Percentiles rank a stretch among this genome's conserved stretches.
These are phyloP conservation scores for Pseudois nayaur DNA, from an alignment of 2,113 vertebrate species.

Conservation along the genomic window DNA sequence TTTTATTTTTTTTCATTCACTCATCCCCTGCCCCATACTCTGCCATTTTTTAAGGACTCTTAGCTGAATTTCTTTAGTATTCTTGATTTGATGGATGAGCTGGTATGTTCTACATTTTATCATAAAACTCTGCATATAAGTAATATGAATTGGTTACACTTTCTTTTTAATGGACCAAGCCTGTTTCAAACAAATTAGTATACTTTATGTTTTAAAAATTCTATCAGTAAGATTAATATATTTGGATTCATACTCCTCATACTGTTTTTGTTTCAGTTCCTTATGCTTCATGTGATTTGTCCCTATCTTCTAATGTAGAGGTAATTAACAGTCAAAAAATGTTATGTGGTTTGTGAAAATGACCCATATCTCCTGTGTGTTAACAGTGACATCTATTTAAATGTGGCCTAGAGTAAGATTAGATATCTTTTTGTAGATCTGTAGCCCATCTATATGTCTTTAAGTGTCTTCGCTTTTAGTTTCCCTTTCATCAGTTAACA, in stretches of 20 bases:
- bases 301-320: slow-evolving; percentile 29
- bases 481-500: not conserved
- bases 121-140: not conserved
- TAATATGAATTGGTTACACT: slow-evolving; percentile 26
- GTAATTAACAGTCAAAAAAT: not conserved
- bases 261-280: not conserved
- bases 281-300: not conserved
- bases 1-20: slow-evolving; percentile 10
- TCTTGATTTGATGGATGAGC: not conserved
- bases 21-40: not conserved
- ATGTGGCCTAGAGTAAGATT: not conserved
- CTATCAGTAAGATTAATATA: not conserved
- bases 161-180: not conserved
- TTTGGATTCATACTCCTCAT: not conserved
- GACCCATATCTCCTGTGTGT: not conserved
- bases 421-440: not conserved
- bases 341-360: not conserved
- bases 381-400: not conserved
- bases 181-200: not conserved
- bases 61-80: slow-evolving; percentile 4
- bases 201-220: not conserved
- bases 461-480: not conserved
- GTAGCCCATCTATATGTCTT: not conserved
- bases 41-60: slow-evolving; percentile 25
- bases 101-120: not conserved